Percentiles rank a stretch among this genome's conserved stretches.
Evolutionary conservation across 2,113 vertebrate genomes (phyloP).

Genomic region (Phalacrocorax brasilianus): DNA sequence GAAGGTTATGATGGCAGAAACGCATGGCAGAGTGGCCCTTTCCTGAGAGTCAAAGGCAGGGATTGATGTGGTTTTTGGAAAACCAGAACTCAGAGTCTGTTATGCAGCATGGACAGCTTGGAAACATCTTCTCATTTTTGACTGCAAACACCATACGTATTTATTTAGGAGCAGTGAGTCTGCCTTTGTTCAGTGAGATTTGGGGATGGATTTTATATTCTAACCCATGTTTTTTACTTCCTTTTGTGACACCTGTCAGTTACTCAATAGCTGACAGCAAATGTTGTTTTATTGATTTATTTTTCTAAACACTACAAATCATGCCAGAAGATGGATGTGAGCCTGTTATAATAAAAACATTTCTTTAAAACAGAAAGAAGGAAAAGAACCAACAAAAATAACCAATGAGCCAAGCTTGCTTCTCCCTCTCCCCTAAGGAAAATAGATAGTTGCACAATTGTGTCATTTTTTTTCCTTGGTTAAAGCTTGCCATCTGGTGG

Average conservation of each 20-base stretch:
- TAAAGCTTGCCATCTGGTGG: constrained; percentile 75
- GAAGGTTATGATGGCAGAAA: neutral
- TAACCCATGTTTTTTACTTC: neutral
- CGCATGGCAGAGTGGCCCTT: neutral
- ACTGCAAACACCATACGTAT: neutral
- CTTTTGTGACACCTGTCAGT: constrained; percentile 15
- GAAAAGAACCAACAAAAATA: neutral
- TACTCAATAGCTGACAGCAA: neutral
- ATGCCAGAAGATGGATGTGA: constrained; percentile 20
- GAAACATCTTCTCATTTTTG: neutral
- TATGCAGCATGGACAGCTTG: neutral
- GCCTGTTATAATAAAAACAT: neutral
- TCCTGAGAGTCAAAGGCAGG: neutral
- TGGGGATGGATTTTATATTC: neutral
- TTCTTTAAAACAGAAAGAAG: neutral
- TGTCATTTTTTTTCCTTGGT: neutral
- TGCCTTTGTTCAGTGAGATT: neutral
- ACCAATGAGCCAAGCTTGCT: neutral
- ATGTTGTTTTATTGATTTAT: neutral
- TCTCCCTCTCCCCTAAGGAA: neutral
- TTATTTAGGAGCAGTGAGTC: neutral
- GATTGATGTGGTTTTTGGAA: neutral
- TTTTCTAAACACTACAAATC: constrained; percentile 21
- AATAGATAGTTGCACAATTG: neutral
- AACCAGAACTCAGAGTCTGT: neutral